Conservation (phyloP, 2,888 invertebrate genomes). For the Pocota personata region DNA sequence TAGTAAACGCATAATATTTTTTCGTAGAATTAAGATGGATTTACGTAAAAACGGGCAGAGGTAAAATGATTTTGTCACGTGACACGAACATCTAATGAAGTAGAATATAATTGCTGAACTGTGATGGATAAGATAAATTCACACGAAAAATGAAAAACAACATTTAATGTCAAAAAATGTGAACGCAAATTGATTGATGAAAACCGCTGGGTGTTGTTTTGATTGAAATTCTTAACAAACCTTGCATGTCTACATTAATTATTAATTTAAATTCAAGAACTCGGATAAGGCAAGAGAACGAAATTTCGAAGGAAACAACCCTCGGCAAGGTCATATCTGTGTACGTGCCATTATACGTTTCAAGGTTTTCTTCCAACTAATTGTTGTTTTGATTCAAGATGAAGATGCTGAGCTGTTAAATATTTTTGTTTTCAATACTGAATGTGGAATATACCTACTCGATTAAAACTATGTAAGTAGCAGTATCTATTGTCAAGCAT, state of each 20-base stretch:
- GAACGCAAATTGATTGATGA: slow-evolving; percentile 31
- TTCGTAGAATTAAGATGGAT: not conserved
- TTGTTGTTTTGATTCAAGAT: not conserved
- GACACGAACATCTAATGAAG: not conserved
- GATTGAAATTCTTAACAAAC: not conserved
- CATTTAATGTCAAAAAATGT: slow-evolving; percentile 8
- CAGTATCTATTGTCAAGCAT: too few species aligned
- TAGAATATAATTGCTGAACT: not conserved
- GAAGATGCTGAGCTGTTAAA: not conserved
- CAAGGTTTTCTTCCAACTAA: not conserved
- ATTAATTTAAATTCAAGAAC: slow-evolving; percentile 1
- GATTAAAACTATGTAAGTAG: too few species aligned
- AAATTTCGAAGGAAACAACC: not conserved
- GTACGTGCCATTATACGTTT: not conserved
- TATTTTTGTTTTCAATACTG: too few species aligned
- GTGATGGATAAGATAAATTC: not conserved
- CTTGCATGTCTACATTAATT: slow-evolving; percentile 37
- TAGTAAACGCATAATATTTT: not conserved
- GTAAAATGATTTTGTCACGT: slow-evolving; percentile 1
- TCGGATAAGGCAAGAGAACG: not conserved
- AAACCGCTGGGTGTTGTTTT: not conserved
- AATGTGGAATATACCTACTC: too few species aligned
- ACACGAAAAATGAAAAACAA: not conserved
- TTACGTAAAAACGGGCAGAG: not conserved
- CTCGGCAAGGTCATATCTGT: slow-evolving; percentile 15